Evolutionary conservation across 2,113 vertebrate species (phyloP), one percentile per base, ranked within the genome.

Genomic region (Pelvicachromis taeniatus): DNA sequence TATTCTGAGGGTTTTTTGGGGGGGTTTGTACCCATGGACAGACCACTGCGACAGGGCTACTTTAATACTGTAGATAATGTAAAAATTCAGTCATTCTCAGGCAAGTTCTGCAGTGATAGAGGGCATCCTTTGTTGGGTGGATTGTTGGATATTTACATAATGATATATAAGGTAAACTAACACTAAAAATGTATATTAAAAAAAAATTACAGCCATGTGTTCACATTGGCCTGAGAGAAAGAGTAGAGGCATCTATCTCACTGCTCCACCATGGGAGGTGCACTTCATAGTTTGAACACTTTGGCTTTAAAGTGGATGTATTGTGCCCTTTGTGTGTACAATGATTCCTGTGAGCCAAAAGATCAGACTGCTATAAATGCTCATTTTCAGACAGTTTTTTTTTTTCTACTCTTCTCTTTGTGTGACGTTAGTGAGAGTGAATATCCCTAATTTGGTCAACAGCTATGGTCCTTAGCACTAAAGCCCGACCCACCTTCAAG

Each of bases 361-460:
- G 70, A 50, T 52, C 70, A 52, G 16, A n/a, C 26, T 33, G 17
- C 70, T 75, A 19, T 52, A 52, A 33, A 8, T 45, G 9, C 2
- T 52, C 3, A 13, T 19, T n/a, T 75, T 75, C 26, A 50, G 26
- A 29, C 16, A 52, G 31, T 50, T 31, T 75, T 23, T 2, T 0
- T 0, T 0, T 1, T 0, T 4, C 26, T 33, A 75, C 45, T 52
- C 17, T 52, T 19, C 17, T 33, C 70, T 50, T 42, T 7, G 3
- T 52, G 45, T 75, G 70, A 75, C 4, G 2, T 7, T 19, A 31
- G 26, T 50, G 16, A 73, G 42, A 73, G 42, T 29, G 26, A 45
- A 75, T 75, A 75, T 75, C 45, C 70, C 16, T 50, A 75, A 75
- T 52, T 50, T 75, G 42, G 68, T 50, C 26, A n/a, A 75, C 16